phyloP scores from a whole-genome alignment of 2,113 vertebrate genomes.

The Paratilapia polleni region DNA sequence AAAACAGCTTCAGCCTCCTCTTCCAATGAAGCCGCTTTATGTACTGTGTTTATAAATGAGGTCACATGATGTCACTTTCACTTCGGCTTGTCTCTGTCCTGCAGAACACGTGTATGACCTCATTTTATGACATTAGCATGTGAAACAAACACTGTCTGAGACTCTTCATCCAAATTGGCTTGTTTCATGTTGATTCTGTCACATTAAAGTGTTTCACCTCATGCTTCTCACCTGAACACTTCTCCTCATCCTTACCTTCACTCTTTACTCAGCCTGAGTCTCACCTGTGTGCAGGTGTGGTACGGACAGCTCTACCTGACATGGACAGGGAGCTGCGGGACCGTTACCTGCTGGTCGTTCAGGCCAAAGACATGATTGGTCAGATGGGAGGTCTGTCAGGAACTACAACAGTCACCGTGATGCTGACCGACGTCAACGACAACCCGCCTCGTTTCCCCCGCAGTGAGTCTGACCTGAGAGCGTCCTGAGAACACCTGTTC shows the following conservation, averaged over 20 bases:
- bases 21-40: background rate
- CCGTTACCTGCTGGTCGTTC: constrained; percentile 88
- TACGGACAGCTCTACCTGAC: constrained; percentile 91
- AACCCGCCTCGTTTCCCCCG: constrained; percentile 49
- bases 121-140: background rate
- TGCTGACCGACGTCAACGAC: constrained; percentile 73
- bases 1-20: background rate
- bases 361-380: constrained; percentile 95
- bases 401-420: constrained; percentile 89
- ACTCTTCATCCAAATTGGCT: background rate
- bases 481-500: background rate
- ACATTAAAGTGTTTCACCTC: no score
- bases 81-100: background rate
- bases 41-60: background rate
- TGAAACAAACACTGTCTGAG: background rate
- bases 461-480: constrained; percentile 38
- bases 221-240: background rate
- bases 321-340: constrained; percentile 92
- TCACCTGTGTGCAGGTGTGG: constrained; percentile 54
- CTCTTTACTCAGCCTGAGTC: background rate
- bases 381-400: constrained; percentile 92
- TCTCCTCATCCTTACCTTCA: background rate
- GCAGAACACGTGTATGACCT: background rate
- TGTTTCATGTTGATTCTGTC: background rate
- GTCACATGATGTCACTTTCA: background rate